phyloP scores from a whole-genome alignment of 2,113 vertebrate genomes.

The Calonectris borealis region DNA sequence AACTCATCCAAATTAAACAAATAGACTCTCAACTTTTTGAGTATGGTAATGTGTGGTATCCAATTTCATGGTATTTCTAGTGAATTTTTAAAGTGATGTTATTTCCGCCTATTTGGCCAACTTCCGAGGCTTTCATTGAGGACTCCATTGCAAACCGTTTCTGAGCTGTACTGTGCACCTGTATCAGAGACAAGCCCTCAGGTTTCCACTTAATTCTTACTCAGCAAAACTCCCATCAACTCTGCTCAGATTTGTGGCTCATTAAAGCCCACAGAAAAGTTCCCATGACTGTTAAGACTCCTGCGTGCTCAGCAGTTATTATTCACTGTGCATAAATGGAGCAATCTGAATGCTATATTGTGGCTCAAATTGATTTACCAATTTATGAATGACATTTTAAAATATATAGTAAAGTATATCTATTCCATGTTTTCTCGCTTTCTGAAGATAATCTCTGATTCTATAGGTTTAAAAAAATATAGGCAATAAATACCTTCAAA shows the following conservation, averaged over 20 bases:
- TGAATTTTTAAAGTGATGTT: not conserved
- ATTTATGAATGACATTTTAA: not conserved
- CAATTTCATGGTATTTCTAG: not conserved
- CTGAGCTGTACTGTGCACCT: not conserved
- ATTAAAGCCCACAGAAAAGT: not conserved
- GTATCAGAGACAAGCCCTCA: not conserved
- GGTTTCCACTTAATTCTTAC: not conserved
- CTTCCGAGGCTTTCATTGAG: not conserved
- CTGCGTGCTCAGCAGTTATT: fast-evolving
- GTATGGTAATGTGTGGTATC: not conserved
- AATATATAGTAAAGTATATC: not conserved
- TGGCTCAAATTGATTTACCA: not conserved
- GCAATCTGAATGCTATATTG: not conserved
- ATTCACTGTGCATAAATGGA: not conserved
- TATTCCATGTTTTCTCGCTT: not conserved
- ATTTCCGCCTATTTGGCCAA: not conserved
- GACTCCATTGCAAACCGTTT: not conserved
- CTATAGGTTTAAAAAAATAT: not conserved
- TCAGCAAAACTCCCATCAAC: not conserved
- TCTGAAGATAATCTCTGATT: not conserved
- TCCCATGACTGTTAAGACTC: not conserved
- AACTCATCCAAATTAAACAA: constrained; percentile 42
- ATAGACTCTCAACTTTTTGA: not conserved
- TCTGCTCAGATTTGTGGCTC: not conserved
- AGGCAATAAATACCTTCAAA: not conserved